A percentile compares a stretch with the other conserved stretches of the same genome.
These are phyloP conservation scores for Callosobruchus maculatus DNA, from an alignment of 2,888 invertebrate genomes.

Conservation along the genomic window DNA sequence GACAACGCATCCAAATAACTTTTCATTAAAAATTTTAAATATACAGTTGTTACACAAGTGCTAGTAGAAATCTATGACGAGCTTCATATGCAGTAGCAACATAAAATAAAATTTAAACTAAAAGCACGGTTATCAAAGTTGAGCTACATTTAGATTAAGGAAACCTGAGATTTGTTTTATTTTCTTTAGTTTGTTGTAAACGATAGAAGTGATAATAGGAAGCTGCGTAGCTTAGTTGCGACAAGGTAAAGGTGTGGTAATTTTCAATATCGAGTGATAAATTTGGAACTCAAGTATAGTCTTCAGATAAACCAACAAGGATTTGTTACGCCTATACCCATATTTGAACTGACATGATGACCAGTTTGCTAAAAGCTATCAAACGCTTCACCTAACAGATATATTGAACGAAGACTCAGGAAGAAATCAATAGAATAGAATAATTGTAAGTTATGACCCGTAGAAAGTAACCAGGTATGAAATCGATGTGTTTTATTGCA, in stretches of 20 bases:
- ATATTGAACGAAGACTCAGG: background rate
- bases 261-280: background rate
- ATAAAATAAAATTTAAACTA: no score
- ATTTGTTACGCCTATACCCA: background rate
- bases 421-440: background rate
- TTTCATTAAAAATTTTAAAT: no score
- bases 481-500: background rate
- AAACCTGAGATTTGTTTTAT: no score
- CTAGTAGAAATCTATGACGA: no score
- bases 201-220: background rate
- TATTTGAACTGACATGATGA: background rate
- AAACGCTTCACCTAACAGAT: background rate
- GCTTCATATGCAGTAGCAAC: no score
- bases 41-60: no score
- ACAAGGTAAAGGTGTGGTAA: background rate
- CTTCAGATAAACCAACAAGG: background rate
- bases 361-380: background rate
- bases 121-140: no score
- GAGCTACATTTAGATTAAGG: no score
- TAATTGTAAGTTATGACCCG: background rate
- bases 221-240: background rate
- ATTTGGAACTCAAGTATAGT: background rate
- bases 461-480: background rate
- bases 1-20: no score
- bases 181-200: no score